Evolutionary conservation across 53 echinoderm and acorn worm genomes (phyloP).

Genomic region (Paelopatides confundens): DNA sequence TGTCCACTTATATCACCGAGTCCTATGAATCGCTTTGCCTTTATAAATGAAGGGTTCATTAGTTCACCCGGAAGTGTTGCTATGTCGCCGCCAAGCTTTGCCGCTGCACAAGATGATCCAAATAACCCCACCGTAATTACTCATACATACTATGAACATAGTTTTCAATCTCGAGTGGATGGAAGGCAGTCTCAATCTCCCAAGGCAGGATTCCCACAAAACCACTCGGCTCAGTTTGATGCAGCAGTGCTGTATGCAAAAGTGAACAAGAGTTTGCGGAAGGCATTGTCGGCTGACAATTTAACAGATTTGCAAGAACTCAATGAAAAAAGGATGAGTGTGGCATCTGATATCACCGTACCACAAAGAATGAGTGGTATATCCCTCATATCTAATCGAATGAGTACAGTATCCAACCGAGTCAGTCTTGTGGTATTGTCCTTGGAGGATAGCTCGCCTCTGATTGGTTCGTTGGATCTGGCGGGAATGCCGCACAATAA

Average conservation of each 20-base stretch:
- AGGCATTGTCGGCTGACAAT: constrained; percentile 73
- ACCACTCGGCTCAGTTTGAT: constrained; percentile 45
- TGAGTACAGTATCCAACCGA: constrained; percentile 10
- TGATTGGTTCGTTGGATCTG: constrained; percentile 85
- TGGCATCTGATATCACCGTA: constrained; percentile 7
- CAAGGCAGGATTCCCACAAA: neutral
- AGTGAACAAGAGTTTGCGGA: constrained; percentile 43
- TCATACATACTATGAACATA: constrained; percentile 85
- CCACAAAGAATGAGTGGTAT: constrained; percentile 48
- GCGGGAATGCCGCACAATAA: constrained; percentile 54
- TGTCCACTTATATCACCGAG: constrained; percentile 80
- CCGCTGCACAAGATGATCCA: neutral
- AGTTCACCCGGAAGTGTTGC: constrained; percentile 61
- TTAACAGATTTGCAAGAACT: constrained; percentile 38
- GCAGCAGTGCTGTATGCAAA: constrained; percentile 28
- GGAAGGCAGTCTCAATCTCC: neutral
- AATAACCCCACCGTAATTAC: constrained; percentile 54
- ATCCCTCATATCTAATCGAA: constrained; percentile 44
- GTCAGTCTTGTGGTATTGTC: constrained; percentile 14
- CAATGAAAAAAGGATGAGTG: neutral
- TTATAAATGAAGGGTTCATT: constrained; percentile 71
- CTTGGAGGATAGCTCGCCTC: constrained; percentile 69
- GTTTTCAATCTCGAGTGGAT: neutral
- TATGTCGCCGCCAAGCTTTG: constrained; percentile 48
- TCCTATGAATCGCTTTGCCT: constrained; percentile 55